These are phyloP conservation scores for Astreopora myriophthalma DNA, from an alignment of 64 coral and sea anemone genomes.

Conservation along the genomic window DNA sequence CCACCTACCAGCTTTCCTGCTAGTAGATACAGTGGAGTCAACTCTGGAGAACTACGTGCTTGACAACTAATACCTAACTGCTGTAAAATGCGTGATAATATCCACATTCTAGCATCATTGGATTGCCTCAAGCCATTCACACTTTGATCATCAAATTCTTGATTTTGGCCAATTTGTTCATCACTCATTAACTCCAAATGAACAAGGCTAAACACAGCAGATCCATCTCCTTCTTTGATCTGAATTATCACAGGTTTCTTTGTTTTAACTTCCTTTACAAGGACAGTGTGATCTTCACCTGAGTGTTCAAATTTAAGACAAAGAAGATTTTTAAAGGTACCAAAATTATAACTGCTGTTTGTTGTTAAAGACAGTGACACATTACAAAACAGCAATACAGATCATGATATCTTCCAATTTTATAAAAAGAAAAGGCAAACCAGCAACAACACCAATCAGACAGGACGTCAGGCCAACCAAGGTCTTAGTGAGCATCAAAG, in stretches of 20 bases:
- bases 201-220: constrained; percentile 19
- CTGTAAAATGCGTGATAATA: background rate
- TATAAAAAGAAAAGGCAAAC: too few species aligned
- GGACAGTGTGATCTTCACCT: background rate
- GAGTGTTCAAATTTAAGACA: too few species aligned
- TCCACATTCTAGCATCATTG: background rate
- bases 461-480: too few species aligned
- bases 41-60: background rate
- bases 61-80: constrained; percentile 9
- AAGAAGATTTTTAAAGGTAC: too few species aligned
- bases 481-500: too few species aligned
- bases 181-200: background rate
- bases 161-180: background rate
- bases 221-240: background rate
- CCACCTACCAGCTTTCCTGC: background rate
- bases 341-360: too few species aligned
- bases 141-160: background rate
- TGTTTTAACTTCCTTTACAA: background rate
- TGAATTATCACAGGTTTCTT: background rate
- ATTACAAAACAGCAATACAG: too few species aligned
- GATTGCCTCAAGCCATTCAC: background rate
- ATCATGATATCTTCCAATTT: too few species aligned
- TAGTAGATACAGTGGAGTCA: background rate
- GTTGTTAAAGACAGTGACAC: too few species aligned
- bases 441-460: too few species aligned